Evolutionary conservation across 92 coral and sea anemone genomes (phyloP).

Genomic region (Epizoanthus illoricatus): DNA sequence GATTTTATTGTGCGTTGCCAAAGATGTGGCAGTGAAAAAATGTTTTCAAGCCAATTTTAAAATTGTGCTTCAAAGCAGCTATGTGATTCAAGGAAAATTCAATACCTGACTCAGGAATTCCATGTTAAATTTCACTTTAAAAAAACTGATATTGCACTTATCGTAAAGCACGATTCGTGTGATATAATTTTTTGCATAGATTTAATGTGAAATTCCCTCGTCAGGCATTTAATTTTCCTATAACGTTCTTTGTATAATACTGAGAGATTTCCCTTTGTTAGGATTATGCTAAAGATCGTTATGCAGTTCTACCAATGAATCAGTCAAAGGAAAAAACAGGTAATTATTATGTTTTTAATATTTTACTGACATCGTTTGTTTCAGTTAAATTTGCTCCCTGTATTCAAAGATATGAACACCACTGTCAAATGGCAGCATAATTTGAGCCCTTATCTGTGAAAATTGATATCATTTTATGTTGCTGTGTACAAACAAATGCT

Average conservation of each 20-base stretch:
- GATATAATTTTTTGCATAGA: too few relatives aligned
- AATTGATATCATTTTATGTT: too few relatives aligned
- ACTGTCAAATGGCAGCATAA: not conserved
- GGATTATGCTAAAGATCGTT: slow-evolving; percentile 93
- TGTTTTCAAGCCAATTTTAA: too few relatives aligned
- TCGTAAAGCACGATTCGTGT: too few relatives aligned
- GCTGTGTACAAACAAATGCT: too few relatives aligned
- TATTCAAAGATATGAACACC: not conserved
- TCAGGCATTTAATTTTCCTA: too few relatives aligned
- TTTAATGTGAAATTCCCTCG: too few relatives aligned
- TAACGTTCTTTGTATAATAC: not conserved
- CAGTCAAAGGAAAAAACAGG: slow-evolving; percentile 93
- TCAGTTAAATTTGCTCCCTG: not conserved
- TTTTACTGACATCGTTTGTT: not conserved
- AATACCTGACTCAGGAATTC: too few relatives aligned
- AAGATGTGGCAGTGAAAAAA: too few relatives aligned
- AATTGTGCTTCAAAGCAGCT: too few relatives aligned
- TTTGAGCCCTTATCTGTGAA: not conserved
- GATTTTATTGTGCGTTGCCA: too few relatives aligned
- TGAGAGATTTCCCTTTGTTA: slow-evolving; percentile 21
- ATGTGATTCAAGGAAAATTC: too few relatives aligned
- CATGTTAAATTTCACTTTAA: not conserved
- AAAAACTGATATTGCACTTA: not conserved
- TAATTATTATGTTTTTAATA: slow-evolving; percentile 28
- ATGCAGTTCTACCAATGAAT: slow-evolving; percentile 85